phyloP scores from a whole-genome alignment of 2,797 vertebrate species.

The Thamnophis elegans region DNA sequence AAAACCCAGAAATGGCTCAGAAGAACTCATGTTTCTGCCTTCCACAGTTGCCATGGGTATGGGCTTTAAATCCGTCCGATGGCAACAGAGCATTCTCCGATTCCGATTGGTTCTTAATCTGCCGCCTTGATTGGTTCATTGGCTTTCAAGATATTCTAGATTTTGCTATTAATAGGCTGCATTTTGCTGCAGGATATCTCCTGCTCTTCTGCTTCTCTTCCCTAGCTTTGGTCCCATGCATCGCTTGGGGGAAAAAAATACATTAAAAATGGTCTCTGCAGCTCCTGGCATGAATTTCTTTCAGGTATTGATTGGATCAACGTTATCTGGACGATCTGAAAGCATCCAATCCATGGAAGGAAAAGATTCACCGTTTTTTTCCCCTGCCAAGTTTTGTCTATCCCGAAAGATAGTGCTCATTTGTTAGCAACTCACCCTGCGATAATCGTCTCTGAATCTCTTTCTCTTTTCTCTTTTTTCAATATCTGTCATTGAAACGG shows the following conservation, averaged over 20 bases:
- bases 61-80: not conserved
- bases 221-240: not conserved
- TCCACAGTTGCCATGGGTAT: not conserved
- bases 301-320: not conserved
- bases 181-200: not conserved
- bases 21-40: not conserved
- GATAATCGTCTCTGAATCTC: conserved; percentile 34
- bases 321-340: conserved; percentile 3
- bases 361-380: not conserved
- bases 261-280: not conserved
- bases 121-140: not conserved
- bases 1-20: not conserved
- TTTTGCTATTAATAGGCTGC: not conserved
- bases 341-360: not conserved
- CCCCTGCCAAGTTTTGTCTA: not conserved
- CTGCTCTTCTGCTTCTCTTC: not conserved
- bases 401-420: conserved; percentile 3
- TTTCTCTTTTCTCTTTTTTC: conserved; percentile 25
- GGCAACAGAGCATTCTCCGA: not conserved
- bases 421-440: conserved; percentile 27
- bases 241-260: not conserved
- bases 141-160: not conserved
- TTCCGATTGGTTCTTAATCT: not conserved
- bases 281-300: not conserved
- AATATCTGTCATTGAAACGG: not conserved